Base-by-base conservation (phyloP, 2,888 invertebrate species). In the Dexiosoma caninum region DNA sequence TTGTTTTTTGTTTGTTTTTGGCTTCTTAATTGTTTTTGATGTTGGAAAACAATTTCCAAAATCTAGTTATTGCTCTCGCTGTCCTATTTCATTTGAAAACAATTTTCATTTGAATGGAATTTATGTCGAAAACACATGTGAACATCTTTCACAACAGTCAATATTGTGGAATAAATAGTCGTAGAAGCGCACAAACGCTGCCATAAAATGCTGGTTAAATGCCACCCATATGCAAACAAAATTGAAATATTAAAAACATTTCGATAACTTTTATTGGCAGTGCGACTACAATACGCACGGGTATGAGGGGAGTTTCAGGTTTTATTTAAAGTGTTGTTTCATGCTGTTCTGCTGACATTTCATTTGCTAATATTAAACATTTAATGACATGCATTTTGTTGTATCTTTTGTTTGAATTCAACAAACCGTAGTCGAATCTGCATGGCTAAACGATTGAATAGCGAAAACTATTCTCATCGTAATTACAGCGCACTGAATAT, bases 81-180 rank as follows among this genome's bases (percentile, higher is more conserved):
- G 59, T n/a, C 59, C 30, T 49, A 35, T 23, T 49, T 49, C 40
- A 21, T 62, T 67, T 57, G 7, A 51, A 72, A 72, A 46, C 57
- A 69, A 69, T 57, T 23, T 53, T 32, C 42, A 51, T 60, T 78
- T 72, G 27, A 66, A 51, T 66, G 40, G 6, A 37, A 70, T 49
- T 53, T 30, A 53, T 67, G 66, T 78, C 64, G 32, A 35, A 30
- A 69, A 49, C 64, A 80, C 70, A 75, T 80, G 70, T 64, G 62
- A 69, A 7, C 75, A 66, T 59, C 44, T 3, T 14, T 21, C 16
- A 10, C 27, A 60, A 42, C 35, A 16, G n/a, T n/a, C n/a, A n/a
- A n/a, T n/a, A n/a, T 30, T 44, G 5, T 44, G 10, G n/a, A 10
- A 40, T 8, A 14, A n/a, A n/a, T n/a, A n/a, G 12, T 2, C 44